Evolutionary conservation across 2,797 vertebrate species (phyloP).

Genomic region (Thripadectes ignobilis): DNA sequence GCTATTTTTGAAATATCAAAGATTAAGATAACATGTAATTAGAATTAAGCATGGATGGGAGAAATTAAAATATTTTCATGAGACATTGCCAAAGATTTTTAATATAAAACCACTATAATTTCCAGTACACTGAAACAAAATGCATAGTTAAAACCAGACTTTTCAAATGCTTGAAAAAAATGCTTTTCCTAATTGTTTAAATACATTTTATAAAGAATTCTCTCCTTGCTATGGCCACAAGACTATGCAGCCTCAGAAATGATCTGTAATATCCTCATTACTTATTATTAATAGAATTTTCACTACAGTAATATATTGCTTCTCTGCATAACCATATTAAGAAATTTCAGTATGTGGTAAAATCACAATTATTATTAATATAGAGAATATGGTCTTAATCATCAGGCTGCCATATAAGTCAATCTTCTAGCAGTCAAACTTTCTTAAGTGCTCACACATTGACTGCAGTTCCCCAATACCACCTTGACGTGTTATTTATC

Average conservation of each 20-base stretch:
- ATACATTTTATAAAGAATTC: not conserved
- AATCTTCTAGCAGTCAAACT: slow-evolving; percentile 32
- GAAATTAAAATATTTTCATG: not conserved
- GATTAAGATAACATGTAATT: not conserved
- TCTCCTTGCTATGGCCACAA: not conserved
- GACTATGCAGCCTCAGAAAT: not conserved
- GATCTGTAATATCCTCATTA: not conserved
- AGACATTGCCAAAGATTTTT: not conserved
- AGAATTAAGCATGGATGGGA: not conserved
- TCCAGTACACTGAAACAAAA: not conserved
- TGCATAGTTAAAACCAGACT: not conserved
- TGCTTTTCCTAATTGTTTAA: not conserved
- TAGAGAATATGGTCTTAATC: not conserved
- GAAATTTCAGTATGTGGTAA: not conserved
- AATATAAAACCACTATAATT: not conserved
- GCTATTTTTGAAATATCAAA: not conserved
- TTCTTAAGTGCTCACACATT: not conserved
- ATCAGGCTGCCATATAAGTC: not conserved
- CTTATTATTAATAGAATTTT: not conserved
- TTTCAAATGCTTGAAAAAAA: not conserved
- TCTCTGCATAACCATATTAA: not conserved
- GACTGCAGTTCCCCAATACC: not conserved
- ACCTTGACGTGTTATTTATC: not conserved
- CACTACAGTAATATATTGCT: not conserved
- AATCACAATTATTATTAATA: not conserved